These are phyloP conservation scores for Sanderia malayensis DNA, from an alignment of 30 jellyfish, hydroid and myxozoan genomes.

Conservation along the genomic window DNA sequence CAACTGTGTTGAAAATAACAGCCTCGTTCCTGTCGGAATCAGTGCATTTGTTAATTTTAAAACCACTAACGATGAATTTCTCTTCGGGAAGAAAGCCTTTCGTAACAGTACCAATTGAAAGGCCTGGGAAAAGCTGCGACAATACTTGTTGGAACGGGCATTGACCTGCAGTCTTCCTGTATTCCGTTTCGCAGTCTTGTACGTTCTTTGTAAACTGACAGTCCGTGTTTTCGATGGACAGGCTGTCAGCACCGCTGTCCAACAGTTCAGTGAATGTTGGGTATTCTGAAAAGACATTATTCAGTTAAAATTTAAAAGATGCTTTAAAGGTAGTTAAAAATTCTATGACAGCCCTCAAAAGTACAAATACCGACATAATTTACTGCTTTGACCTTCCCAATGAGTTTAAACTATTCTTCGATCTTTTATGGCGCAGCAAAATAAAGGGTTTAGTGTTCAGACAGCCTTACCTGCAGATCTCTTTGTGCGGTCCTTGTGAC, in stretches of 20 bases:
- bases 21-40: not conserved
- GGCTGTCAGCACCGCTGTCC: not conserved
- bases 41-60: not conserved
- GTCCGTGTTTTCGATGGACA: not conserved
- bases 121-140: not conserved
- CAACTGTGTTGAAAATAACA: slow-evolving; percentile 8
- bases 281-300: not conserved
- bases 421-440: no score
- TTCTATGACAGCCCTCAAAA: no score
- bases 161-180: not conserved
- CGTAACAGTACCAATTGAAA: not conserved
- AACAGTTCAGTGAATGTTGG: not conserved
- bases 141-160: not conserved
- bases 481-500: no score
- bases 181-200: not conserved
- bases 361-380: no score
- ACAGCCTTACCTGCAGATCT: no score
- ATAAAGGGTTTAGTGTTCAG: no score
- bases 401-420: no score
- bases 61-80: not conserved
- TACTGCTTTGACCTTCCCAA: no score
- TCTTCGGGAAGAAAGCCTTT: not conserved
- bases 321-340: no score
- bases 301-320: no score
- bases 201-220: not conserved